Percentiles rank a stretch among this genome's conserved stretches.
These are phyloP conservation scores for Cheilosia vernalis DNA, from an alignment of 2,888 invertebrate species.

Conservation along the genomic window DNA sequence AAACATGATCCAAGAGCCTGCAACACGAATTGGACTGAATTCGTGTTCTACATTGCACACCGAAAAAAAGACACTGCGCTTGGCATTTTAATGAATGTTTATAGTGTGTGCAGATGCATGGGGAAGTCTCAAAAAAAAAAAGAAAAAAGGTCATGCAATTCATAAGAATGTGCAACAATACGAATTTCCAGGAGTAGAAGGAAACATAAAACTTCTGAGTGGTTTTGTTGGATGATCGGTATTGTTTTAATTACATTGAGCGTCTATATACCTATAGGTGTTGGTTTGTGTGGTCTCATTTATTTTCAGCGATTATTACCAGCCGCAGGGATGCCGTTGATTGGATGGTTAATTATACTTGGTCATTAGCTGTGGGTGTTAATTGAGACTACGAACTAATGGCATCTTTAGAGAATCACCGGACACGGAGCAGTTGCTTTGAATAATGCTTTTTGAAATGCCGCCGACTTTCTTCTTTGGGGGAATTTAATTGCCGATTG, in stretches of 20 bases:
- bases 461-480: too few species aligned
- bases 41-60: neutral
- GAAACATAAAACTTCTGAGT: neutral
- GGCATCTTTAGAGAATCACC: neutral
- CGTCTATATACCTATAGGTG: neutral
- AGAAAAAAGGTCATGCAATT: neutral
- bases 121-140: neutral
- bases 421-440: too few species aligned
- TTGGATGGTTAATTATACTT: constrained; percentile 30
- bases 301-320: constrained; percentile 7
- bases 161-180: neutral
- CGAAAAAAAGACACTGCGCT: neutral
- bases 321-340: constrained; percentile 20
- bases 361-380: constrained; percentile 7
- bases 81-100: neutral
- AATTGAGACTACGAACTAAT: constrained; percentile 22
- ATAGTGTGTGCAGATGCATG: neutral
- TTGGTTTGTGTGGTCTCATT: neutral
- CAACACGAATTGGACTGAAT: neutral
- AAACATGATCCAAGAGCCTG: constrained; percentile 7
- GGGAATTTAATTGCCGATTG: too few species aligned
- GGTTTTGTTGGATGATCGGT: constrained; percentile 2
- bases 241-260: constrained; percentile 18
- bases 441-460: too few species aligned
- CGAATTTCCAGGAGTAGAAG: neutral